These are phyloP conservation scores for Euwallacea fornicatus DNA, from an alignment of 1,140 invertebrate genomes.

Conservation along the genomic window DNA sequence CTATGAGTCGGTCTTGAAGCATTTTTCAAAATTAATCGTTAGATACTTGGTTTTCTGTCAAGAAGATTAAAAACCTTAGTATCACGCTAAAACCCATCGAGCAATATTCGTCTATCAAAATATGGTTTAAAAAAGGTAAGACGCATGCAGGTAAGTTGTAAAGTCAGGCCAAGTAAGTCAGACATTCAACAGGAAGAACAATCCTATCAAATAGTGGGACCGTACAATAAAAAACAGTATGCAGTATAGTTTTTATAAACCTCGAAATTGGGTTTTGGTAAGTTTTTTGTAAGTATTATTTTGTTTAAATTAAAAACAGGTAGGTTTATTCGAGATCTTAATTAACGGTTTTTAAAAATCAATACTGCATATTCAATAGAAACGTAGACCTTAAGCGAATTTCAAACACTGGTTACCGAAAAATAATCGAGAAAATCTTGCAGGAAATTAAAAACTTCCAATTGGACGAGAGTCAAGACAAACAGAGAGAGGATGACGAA, in stretches of 20 bases:
- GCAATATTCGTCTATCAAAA: no score
- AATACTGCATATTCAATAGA: slow-evolving; percentile 16
- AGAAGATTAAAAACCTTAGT: no score
- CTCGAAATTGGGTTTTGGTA: slow-evolving; percentile 5
- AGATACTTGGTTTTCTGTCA: no score
- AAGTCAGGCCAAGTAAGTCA: slow-evolving; percentile 28
- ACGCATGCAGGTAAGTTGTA: slow-evolving; percentile 30
- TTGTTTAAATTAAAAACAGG: slow-evolving; percentile 2
- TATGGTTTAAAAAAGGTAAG: slow-evolving; percentile 24
- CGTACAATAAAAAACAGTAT: not conserved
- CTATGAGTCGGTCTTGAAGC: no score
- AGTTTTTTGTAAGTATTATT: not conserved
- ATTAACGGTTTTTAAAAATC: slow-evolving; percentile 14
- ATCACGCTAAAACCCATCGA: no score
- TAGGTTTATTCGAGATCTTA: not conserved
- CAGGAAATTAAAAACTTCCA: slow-evolving; percentile 80
- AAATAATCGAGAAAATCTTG: slow-evolving; percentile 34
- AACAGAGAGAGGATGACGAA: slow-evolving; percentile 66
- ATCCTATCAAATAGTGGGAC: slow-evolving; percentile 12
- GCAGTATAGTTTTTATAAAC: slow-evolving; percentile 9
- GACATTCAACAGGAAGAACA: slow-evolving; percentile 10
- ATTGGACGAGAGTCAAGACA: slow-evolving; percentile 70
- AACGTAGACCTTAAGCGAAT: not conserved
- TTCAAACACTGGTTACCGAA: not conserved
- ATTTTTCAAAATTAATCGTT: no score